Conservation (phyloP, 2,797 vertebrate genomes). For the Iguana delicatissima region DNA sequence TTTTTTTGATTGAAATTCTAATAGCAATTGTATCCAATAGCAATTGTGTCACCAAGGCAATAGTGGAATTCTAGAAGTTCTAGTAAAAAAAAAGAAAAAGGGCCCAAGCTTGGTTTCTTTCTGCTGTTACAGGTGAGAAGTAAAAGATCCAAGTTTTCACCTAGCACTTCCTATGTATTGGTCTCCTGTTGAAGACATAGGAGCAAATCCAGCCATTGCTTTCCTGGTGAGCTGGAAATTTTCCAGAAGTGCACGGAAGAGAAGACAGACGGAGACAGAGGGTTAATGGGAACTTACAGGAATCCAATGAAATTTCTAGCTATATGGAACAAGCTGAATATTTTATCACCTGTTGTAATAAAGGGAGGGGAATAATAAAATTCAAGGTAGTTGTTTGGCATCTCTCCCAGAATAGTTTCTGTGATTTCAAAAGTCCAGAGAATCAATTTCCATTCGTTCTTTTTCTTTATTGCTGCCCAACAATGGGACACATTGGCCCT, state of each 20-base stretch:
- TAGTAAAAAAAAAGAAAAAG: no score
- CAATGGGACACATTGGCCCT: background rate
- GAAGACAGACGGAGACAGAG: background rate
- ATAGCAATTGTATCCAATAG: no score
- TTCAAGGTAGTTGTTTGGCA: no score
- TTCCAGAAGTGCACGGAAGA: background rate
- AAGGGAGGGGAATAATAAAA: background rate
- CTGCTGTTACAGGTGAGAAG: no score
- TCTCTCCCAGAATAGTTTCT: background rate
- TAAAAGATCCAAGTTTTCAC: no score
- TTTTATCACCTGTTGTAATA: background rate
- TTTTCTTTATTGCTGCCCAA: conserved; percentile 13
- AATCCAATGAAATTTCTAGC: background rate
- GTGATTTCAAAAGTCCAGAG: background rate
- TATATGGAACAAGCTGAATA: background rate
- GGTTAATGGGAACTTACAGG: background rate
- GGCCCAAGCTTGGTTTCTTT: no score
- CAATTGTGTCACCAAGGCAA: no score
- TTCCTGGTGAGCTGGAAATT: background rate
- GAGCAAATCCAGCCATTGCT: background rate
- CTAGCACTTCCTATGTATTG: no score
- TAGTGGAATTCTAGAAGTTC: no score
- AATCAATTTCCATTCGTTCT: background rate
- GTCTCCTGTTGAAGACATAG: no score
- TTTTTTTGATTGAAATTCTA: no score